Base-by-base conservation (phyloP, 2,113 vertebrate species). In the Solea solea region DNA sequence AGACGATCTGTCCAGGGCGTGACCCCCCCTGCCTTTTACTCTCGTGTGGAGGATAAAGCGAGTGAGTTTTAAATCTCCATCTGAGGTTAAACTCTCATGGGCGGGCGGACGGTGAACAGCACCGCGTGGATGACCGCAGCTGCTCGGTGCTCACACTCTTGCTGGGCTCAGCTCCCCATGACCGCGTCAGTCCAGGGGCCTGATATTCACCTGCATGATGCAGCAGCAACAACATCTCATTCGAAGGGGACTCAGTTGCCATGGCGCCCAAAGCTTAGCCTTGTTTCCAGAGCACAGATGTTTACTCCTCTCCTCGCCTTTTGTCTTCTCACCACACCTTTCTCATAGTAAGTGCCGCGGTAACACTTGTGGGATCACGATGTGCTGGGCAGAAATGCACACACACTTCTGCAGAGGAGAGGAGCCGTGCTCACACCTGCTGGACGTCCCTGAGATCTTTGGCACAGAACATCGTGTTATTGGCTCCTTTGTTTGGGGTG, bases 191-290 rank as follows among this genome's bases (percentile, higher is more conserved):
- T 67, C 41, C 50, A 50, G 62, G 54, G 65, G 63, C 88, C 87
- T 71, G 46, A 74, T 65, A 62, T 64, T 67, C 56, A 16, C 57
- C 65, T 27, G 27, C 74, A 68, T 72, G 83, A 85, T 85, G 78
- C 69, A 34, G 46, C 74, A 63, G 9, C 83, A 69, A 58, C 77
- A 65, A 72, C 80, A 72, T 64, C 84, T 78, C 77, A 85, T 83
- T 81, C 73, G 72, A 13, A 71, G 76, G 44, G 41, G 76, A 78
- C 53, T 64, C 34, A 13, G 90, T 92, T 92, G 77, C 91, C 75
- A 92, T 92, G 91, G 83, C 79, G 48, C 83, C 87, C 65, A 48
- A 48, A 60, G 76, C 70, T 62, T 15, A 67, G 74, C 79, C 64
- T 49, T 34, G 49, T 13, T 53, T 53, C 76, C 69, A 21, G 51